Evolutionary conservation across 2,888 invertebrate genomes (phyloP), one percentile per base, ranked within the genome.

Genomic region (Onchidella celtica): DNA sequence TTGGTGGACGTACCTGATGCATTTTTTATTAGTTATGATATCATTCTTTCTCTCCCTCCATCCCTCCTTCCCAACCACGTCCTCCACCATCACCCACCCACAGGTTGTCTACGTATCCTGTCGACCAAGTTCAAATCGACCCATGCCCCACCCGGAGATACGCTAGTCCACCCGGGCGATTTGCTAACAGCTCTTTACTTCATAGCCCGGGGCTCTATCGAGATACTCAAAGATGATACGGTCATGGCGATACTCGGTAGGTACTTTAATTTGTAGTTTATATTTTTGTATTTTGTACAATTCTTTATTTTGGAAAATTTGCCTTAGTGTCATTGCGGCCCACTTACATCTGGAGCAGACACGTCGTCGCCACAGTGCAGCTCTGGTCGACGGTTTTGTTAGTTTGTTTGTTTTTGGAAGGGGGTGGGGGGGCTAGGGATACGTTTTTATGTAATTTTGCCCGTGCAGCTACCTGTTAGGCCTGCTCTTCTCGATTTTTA

Each of bases 61-160:
- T n/a, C 17, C 47, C 17, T 47, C 47, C 47, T 11, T 17, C 47
- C 47, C 47, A 47, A 6, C 47, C 47, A 6, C 47, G 17, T 17
- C 47, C 47, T 47, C 6, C 47, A 6, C 47, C 47, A 6, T 11
- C 17, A 6, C 47, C 47, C 47, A 47, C 17, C 47, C 47, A 34
- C 87, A 93, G 93, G 93, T 63, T 93, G 93, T 84, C 83, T 93
- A 38, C 88, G 93, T 81, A 91, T 92, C 38, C 86, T 93, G 82
- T 92, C 93, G 38, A 87, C 91, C 85, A 93, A 92, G 86, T 93
- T 93, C 82, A 92, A 91, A 84, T 90, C 93, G 14, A 93, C 93
- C 14, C 93, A 93, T 86, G 93, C 93, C 76, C 93, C 93, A 0
- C 93, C 93, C 36, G 93, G 93, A 0, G 93, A 93, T 85, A 93